Percentiles rank a stretch among this genome's conserved stretches.
These are phyloP conservation scores for Bombus huntii DNA, from an alignment of 1,140 invertebrate genomes.

Conservation along the genomic window DNA sequence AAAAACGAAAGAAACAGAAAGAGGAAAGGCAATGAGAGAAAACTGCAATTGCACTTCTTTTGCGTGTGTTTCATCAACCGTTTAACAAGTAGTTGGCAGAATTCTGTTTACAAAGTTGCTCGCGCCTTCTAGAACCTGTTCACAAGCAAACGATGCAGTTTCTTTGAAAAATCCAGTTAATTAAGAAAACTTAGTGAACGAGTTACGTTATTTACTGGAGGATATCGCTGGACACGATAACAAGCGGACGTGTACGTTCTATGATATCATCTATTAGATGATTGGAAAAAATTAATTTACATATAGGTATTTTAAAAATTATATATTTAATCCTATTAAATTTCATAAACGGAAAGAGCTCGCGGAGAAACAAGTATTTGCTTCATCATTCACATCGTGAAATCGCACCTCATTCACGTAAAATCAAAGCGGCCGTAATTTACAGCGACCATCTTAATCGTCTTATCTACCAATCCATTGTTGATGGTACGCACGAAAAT, in stretches of 20 bases:
- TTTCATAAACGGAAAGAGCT: neutral
- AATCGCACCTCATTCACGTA: neutral
- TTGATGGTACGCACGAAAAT: constrained; percentile 2
- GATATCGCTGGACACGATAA: neutral
- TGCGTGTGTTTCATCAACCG: neutral
- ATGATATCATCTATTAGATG: neutral
- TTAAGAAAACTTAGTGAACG: constrained; percentile 28
- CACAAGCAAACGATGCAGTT: neutral
- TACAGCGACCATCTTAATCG: constrained; percentile 32
- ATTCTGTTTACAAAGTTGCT: constrained; percentile 29
- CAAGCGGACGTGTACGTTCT: neutral
- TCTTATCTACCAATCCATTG: constrained; percentile 44
- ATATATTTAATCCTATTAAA: neutral
- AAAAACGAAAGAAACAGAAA: neutral
- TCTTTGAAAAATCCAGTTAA: constrained; percentile 10
- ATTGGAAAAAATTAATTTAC: neutral
- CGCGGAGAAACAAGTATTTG: neutral
- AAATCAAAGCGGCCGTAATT: constrained; percentile 42
- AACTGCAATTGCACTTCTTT: constrained; percentile 18
- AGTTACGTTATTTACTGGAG: neutral
- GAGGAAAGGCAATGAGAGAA: neutral
- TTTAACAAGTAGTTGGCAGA: constrained; percentile 15
- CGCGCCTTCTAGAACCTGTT: neutral
- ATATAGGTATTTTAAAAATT: too few species aligned
- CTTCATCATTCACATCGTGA: neutral